phyloP scores from a whole-genome alignment of 2,113 vertebrate genomes.

The Actinemys pallida region DNA sequence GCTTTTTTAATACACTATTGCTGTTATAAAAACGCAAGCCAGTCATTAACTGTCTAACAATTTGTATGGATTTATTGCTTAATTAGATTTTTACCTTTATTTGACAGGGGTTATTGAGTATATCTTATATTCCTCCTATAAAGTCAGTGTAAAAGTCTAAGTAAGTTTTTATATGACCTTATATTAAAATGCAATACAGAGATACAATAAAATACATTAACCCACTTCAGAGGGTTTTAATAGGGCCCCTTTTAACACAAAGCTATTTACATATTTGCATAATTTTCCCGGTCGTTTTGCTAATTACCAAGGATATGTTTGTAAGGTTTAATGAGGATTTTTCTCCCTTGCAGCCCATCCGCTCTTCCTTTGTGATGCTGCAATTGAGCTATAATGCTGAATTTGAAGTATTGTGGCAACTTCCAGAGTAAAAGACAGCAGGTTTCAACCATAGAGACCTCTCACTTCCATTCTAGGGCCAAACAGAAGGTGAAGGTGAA shows the following conservation, averaged over 20 bases:
- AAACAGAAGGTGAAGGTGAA: not conserved
- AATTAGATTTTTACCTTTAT: constrained; percentile 72
- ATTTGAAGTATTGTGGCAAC: not conserved
- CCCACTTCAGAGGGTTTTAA: constrained; percentile 37
- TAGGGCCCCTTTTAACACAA: not conserved
- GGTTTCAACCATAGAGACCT: not conserved
- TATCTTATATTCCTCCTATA: not conserved
- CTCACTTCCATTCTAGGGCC: not conserved
- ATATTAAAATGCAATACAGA: constrained; percentile 56
- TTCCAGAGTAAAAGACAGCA: fast-evolving
- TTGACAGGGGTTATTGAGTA: constrained; percentile 63
- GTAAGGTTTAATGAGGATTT: not conserved
- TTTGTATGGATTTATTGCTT: constrained; percentile 74
- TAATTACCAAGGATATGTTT: not conserved
- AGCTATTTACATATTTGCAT: not conserved
- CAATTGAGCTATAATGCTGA: not conserved
- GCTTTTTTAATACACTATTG: constrained; percentile 38
- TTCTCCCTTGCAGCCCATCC: not conserved
- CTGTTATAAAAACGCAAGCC: constrained; percentile 62
- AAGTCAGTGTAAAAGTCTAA: constrained; percentile 47
- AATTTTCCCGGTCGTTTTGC: not conserved
- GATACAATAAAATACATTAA: constrained; percentile 49
- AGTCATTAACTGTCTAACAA: constrained; percentile 60
- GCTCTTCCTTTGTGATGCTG: not conserved
- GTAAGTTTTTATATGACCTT: constrained; percentile 42